Evolutionary conservation across 2,888 invertebrate species (phyloP).

Genomic region (Eumerus sabulonum): DNA sequence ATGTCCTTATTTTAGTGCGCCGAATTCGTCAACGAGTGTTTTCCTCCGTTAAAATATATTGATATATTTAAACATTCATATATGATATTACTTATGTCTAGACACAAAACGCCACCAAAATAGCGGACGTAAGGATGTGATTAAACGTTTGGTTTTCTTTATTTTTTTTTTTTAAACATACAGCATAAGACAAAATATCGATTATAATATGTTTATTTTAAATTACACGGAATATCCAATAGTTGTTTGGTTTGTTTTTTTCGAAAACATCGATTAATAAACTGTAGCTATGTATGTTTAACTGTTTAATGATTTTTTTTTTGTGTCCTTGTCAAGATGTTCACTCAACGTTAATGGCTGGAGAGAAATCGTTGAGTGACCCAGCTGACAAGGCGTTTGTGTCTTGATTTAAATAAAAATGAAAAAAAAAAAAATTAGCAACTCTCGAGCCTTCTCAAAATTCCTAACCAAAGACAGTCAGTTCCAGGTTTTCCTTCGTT

Average conservation of each 20-base stretch:
- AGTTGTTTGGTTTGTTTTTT: constrained; percentile 12
- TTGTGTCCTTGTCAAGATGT: constrained; percentile 9
- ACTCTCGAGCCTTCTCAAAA: constrained; percentile 35
- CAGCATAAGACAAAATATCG: constrained; percentile 13
- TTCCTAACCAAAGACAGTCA: constrained; percentile 18
- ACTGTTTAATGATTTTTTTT: constrained; percentile 26
- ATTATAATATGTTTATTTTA: not conserved
- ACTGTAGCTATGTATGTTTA: constrained; percentile 46
- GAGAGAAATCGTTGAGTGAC: constrained; percentile 60
- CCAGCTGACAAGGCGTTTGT: constrained; percentile 45
- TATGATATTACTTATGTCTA: constrained; percentile 22
- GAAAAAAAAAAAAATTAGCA: constrained; percentile 1
- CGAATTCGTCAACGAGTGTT: not conserved
- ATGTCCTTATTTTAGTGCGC: not conserved
- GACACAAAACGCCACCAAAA: not conserved
- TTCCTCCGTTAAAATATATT: constrained; percentile 46
- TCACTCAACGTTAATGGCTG: constrained; percentile 66
- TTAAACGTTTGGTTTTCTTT: no score
- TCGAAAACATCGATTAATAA: constrained; percentile 54
- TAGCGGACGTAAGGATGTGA: not conserved
- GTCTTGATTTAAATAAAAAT: not conserved
- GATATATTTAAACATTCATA: constrained; percentile 43
- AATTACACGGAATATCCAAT: not conserved
- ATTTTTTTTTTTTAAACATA: constrained; percentile 23
- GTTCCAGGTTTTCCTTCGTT: not conserved